These are phyloP conservation scores for Dicranocentrus wangi DNA, from an alignment of 2,888 invertebrate species.

Conservation along the genomic window DNA sequence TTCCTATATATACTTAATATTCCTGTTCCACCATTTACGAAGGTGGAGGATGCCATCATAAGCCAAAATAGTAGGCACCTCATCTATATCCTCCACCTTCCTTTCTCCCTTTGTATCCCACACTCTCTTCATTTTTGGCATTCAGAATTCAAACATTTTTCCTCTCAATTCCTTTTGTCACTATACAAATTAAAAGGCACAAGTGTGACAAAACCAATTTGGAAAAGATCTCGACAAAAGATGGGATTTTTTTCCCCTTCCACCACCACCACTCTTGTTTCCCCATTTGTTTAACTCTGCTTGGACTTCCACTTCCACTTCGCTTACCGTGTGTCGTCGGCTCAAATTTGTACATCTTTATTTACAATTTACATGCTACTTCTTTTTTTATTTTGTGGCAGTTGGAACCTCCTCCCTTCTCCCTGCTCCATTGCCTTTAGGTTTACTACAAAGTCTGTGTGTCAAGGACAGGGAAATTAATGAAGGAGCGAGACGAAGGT, in stretches of 20 bases:
- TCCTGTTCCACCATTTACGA: no score
- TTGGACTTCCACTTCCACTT: background rate
- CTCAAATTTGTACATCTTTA: no score
- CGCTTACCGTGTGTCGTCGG: background rate
- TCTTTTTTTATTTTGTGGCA: no score
- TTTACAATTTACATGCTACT: no score
- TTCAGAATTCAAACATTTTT: background rate
- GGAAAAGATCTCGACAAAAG: background rate
- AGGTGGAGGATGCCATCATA: no score
- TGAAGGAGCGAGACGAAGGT: constrained; percentile 10
- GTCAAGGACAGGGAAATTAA: constrained; percentile 38
- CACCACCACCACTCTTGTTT: no score
- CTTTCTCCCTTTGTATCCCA: no score
- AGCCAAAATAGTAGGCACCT: no score
- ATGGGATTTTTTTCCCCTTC: no score
- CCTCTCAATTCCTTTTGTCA: constrained; percentile 24
- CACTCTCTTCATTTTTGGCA: constrained; percentile 20
- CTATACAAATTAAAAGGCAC: constrained; percentile 40
- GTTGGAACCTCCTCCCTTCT: constrained; percentile 7
- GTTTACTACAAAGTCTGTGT: no score
- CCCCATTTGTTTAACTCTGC: background rate
- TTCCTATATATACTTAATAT: no score
- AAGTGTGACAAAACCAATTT: constrained; percentile 58
- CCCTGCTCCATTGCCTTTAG: constrained; percentile 5
- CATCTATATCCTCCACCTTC: no score